These are phyloP conservation scores for Pegea sp. DNA, from an alignment of 23 tunicate species.

Conservation along the genomic window DNA sequence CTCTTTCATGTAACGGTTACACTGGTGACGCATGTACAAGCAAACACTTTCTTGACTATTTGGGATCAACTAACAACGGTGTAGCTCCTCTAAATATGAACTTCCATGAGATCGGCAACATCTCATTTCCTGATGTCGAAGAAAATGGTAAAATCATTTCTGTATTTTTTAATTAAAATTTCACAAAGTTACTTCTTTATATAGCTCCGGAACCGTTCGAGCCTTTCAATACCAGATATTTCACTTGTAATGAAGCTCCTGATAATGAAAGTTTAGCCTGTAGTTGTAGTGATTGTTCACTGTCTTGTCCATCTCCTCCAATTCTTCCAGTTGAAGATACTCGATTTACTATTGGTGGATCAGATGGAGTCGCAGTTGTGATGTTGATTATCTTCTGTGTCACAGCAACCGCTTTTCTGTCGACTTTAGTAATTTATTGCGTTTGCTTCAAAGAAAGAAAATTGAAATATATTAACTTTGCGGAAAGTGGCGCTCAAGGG, in stretches of 20 bases:
- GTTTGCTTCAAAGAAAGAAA: neutral
- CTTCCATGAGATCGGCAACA: constrained; percentile 37
- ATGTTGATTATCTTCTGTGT: constrained; percentile 43
- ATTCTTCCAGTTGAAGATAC: constrained; percentile 12
- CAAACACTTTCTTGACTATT: constrained; percentile 38
- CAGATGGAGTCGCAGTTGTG: constrained; percentile 71
- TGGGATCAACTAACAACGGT: constrained; percentile 80
- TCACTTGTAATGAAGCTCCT: constrained; percentile 43
- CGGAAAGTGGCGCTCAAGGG: no score
- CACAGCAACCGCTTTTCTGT: constrained; percentile 16
- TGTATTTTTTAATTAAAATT: no score
- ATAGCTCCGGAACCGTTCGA: constrained; percentile 46
- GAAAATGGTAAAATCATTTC: neutral
- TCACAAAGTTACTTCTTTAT: neutral
- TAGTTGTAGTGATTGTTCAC: constrained; percentile 87
- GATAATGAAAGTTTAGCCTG: constrained; percentile 16
- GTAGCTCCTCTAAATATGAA: constrained; percentile 69
- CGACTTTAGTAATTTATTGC: constrained; percentile 10
- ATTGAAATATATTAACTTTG: neutral
- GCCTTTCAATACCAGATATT: constrained; percentile 3
- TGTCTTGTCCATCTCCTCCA: constrained; percentile 65
- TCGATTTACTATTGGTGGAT: constrained; percentile 41
- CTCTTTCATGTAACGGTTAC: constrained; percentile 72
- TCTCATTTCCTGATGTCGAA: neutral
- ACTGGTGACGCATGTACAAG: constrained; percentile 75